A percentile compares a stretch with the other conserved stretches of the same genome.
phyloP scores from a whole-genome alignment of 2,888 invertebrate genomes.

The Dysmachus trigonus region DNA sequence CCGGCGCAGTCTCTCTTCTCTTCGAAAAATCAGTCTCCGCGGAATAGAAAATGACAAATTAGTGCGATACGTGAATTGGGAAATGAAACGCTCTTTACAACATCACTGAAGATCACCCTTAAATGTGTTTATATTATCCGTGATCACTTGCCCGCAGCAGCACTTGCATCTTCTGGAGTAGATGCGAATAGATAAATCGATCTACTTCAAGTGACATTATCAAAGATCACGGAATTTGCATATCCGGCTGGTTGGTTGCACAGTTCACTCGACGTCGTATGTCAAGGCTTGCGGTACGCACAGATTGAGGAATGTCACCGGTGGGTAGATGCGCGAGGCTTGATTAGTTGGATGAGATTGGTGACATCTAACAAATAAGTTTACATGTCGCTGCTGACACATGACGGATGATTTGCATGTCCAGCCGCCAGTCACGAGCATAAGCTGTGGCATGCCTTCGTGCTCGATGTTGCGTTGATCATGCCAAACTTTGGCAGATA shows the following conservation, averaged over 20 bases:
- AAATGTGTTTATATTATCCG: not conserved
- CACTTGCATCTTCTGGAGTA: conserved; percentile 3
- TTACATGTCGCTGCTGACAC: conserved; percentile 47
- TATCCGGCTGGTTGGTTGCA: conserved; percentile 41
- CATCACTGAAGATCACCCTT: not conserved
- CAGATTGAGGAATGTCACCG: conserved; percentile 46
- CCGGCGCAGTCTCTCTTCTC: not conserved
- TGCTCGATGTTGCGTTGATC: conserved; percentile 12
- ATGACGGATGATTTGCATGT: conserved; percentile 48
- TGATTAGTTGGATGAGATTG: conserved; percentile 49
- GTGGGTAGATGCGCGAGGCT: conserved; percentile 9
- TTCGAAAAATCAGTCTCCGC: conserved; percentile 4
- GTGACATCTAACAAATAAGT: conserved; percentile 49
- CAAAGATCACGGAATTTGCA: conserved; percentile 46
- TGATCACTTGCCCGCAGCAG: too few relatives aligned
- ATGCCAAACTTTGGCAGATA: conserved; percentile 31
- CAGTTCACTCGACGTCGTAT: not conserved
- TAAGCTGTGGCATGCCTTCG: not conserved
- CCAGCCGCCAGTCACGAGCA: conserved; percentile 17
- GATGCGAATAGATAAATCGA: conserved; percentile 47
- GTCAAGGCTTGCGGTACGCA: conserved; percentile 31
- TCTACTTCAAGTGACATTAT: conserved; percentile 48
- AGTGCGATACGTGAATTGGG: conserved; percentile 16
- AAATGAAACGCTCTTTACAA: not conserved
- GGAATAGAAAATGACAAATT: conserved; percentile 38